Percentiles rank a stretch among this genome's conserved stretches.
Evolutionary conservation across 2,113 vertebrate genomes (phyloP).

Genomic region (Pelecanus crispus): DNA sequence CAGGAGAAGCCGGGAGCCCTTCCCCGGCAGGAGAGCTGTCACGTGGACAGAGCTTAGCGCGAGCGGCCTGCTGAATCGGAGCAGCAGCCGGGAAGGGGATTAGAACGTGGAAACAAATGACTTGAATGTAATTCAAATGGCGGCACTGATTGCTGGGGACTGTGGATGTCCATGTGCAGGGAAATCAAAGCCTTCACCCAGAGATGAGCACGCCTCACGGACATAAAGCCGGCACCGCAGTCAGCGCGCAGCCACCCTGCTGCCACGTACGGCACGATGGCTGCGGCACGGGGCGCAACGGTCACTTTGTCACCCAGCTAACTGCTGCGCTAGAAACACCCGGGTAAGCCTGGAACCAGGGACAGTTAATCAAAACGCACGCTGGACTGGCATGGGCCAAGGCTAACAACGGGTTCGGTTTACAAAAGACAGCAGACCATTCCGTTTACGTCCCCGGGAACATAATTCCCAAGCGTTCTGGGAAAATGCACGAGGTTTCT

Average conservation of each 20-base stretch:
- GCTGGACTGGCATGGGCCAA: background rate
- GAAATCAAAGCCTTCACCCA: background rate
- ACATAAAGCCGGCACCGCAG: background rate
- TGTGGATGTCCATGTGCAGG: too few relatives aligned
- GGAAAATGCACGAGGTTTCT: background rate
- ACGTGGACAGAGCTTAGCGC: background rate
- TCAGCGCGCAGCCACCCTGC: fast-evolving
- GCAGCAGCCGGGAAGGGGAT: background rate
- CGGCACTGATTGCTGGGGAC: background rate
- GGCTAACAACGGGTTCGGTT: too few relatives aligned
- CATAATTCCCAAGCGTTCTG: background rate
- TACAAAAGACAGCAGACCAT: background rate
- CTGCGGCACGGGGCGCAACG: fast-evolving
- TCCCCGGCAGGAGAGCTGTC: background rate
- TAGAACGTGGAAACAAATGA: background rate
- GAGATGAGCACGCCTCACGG: background rate
- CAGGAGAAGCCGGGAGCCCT: background rate
- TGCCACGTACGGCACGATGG: fast-evolving
- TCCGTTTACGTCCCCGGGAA: background rate
- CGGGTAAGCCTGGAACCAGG: background rate
- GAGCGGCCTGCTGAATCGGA: background rate
- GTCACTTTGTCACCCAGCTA: background rate
- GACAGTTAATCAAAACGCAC: background rate
- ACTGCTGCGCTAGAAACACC: background rate
- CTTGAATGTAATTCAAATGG: background rate